Base-by-base conservation (phyloP, 2,888 invertebrate species). In the Auanema freiburgensis region DNA sequence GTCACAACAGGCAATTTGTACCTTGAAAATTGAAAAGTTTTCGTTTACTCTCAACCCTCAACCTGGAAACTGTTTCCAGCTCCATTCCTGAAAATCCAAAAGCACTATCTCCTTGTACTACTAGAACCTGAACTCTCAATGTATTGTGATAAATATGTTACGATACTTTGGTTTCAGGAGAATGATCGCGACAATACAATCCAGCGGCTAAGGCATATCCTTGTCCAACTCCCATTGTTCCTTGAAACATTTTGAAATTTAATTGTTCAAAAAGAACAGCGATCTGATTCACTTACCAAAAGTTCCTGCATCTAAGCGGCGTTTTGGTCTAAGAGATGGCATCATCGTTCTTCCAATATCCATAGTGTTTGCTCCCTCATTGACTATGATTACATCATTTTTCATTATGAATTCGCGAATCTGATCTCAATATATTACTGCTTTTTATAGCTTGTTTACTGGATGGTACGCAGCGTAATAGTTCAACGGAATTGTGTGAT, bases 11-110 rank as follows among this genome's bases (percentile, higher is more conserved):
- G 95, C 73, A 97, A 87, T 80, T 92, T 91, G 85, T 96, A 95
- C 66, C 95, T 90, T 74, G 10, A 84, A 66, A 12, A 18, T 14
- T 50, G 2, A n/a, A 49, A 24, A 12, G 24, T 25, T 18, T n/a
- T 24, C 18, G 14, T 12, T 3, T 33, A 33, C 8, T 33, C 33
- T 33, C 4, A 33, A 33, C 4, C 3, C 8, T 25, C 5, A 75
- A 88, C 88, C 89, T 87, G 83, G 91, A 90, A 89, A 95, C 92
- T 0, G 96, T 97, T 86, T 97, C 97, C 25, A 96, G 88, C 87
- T 97, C 97, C 94, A 96, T 94, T 81, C 92, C 96, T 25, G 94
- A 93, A 87, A 97, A 97, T 1, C 97, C 97, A 85, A 97, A 95
- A 0, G 96, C 97, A 49, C 93, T 93, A 84, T 97, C 97, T 0